Conservation (phyloP, 1,140 invertebrate genomes). For the Lepidotrigona ventralis region DNA sequence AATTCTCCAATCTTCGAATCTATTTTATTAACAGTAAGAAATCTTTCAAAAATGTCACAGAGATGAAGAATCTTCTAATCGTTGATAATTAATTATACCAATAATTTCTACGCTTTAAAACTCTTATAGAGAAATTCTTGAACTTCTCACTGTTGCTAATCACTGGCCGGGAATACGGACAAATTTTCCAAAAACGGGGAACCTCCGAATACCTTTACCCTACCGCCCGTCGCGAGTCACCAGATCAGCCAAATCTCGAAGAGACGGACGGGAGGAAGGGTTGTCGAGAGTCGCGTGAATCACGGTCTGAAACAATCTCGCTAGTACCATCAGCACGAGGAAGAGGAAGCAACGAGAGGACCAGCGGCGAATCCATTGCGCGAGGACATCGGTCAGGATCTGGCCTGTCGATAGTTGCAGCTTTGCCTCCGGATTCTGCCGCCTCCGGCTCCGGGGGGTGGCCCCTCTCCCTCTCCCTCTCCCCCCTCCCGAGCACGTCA, state of each 20-base stretch:
- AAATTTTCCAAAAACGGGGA: no score
- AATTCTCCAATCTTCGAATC: no score
- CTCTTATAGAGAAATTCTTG: no score
- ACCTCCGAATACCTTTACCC: not conserved
- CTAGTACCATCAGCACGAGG: not conserved
- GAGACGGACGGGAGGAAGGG: not conserved
- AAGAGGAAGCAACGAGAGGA: conserved; percentile 31
- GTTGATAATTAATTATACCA: no score
- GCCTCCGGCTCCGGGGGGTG: conserved; percentile 49
- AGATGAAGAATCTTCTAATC: no score
- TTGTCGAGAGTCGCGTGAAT: conserved; percentile 36
- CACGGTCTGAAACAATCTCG: conserved; percentile 21
- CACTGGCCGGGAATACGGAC: no score
- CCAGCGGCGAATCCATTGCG: conserved; percentile 57
- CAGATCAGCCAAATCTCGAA: not conserved
- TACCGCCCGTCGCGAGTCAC: not conserved
- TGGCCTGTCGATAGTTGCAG: conserved; percentile 73
- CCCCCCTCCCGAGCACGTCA: conserved; percentile 62
- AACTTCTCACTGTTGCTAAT: no score
- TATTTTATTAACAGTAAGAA: no score
- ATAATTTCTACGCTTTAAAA: no score
- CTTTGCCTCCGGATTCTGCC: conserved; percentile 66
- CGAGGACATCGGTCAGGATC: conserved; percentile 78
- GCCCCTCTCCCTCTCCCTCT: no score
- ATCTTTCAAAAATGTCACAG: no score